Evolutionary conservation across 2,797 vertebrate genomes (phyloP), one percentile per base, ranked within the genome.

Genomic region (Oophaga sylvatica): DNA sequence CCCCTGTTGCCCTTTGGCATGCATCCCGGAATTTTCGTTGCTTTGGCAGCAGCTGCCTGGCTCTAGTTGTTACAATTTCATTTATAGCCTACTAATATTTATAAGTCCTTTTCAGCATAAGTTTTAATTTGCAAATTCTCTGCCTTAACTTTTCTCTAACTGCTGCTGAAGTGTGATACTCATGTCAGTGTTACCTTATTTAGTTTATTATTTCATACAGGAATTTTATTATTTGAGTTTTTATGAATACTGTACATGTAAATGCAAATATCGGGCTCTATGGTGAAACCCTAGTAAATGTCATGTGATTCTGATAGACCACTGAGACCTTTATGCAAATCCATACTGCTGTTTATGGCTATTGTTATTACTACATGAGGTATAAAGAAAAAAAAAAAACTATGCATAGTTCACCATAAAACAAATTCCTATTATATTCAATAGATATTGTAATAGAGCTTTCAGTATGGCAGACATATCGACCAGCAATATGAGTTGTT

Each of bases 11-110:
- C 5, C 63, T 78, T 63, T 63, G 35, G 19, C 60, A 65, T 60
- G 20, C 13, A 22, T 77, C 57, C 62, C 48, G 48, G 83, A 78
- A 65, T 85, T 53, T 26, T 77, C 22, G 29, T 53, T 82, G 31
- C 73, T 76, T 76, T 76, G 73, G 73, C 73, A 56, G 73, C 73
- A 76, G 22, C 73, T 53, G 45, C 35, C 73, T 76, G 73, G 73
- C 45, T 76, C 20, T 76, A 26, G 22, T 56, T 76, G 73, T 76
- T 76, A 76, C 12, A n/a, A 15, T 76, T 56, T 48, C 16, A 45
- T 26, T 53, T 53, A 76, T 20, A 76, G 73, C 13, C 45, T 15
- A 15, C 45, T 76, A 76, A 76, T 53, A 56, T 75, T 73, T 71
- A 45, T 48, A 76, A 56, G 20, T 26, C 45, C 48, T 26, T 76